Evolutionary conservation across 2,888 invertebrate genomes (phyloP).

Genomic region (Meandrusa payeni): DNA sequence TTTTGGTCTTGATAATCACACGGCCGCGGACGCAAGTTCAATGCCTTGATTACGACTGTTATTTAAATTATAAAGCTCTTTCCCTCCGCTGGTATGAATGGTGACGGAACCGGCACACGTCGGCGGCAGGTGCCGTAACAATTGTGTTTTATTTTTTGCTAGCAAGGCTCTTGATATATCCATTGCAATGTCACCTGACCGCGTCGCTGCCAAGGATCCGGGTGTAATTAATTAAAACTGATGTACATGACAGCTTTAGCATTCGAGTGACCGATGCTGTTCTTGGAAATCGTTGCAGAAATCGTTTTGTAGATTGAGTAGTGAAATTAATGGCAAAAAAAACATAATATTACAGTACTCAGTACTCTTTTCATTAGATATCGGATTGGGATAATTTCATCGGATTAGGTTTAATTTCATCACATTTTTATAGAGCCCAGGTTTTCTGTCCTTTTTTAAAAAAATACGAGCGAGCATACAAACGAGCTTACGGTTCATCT

Average conservation of each 20-base stretch:
- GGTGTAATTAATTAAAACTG: constrained; percentile 47
- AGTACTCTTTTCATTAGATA: no score
- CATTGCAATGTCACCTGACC: constrained; percentile 28
- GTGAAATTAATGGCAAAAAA: no score
- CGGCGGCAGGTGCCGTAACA: constrained; percentile 53
- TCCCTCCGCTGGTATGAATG: constrained; percentile 57
- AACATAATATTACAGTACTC: no score
- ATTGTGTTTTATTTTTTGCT: constrained; percentile 37
- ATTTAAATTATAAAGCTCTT: constrained; percentile 65
- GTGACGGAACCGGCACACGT: constrained; percentile 37
- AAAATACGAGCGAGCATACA: no score
- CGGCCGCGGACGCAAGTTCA: constrained; percentile 69
- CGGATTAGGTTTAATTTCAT: no score
- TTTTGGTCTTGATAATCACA: constrained; percentile 67
- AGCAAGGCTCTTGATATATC: constrained; percentile 29
- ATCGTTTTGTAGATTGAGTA: constrained; percentile 21
- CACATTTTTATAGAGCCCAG: no score
- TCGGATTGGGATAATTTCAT: no score
- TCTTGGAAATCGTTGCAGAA: constrained; percentile 24
- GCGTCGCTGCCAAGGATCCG: constrained; percentile 32
- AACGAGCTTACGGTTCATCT: no score
- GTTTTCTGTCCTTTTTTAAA: no score
- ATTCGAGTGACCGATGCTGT: constrained; percentile 21
- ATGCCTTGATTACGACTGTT: constrained; percentile 75
- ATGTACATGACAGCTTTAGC: constrained; percentile 27